Evolutionary conservation across 1,140 invertebrate genomes (phyloP), one percentile per base, ranked within the genome.

Genomic region (Liolophura sinensis): DNA sequence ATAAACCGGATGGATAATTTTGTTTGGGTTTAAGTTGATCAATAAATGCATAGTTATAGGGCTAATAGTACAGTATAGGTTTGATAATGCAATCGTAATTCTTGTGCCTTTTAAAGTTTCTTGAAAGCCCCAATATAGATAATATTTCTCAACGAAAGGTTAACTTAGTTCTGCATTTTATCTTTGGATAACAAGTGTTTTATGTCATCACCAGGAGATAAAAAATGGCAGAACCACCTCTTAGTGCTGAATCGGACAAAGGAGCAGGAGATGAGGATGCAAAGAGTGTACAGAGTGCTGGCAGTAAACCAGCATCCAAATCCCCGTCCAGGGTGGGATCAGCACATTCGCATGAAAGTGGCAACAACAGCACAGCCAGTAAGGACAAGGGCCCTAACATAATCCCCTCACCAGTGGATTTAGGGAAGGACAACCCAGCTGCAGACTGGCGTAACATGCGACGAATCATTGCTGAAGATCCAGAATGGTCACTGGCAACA

Each of bases 401-500:
- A 25, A 60, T 59, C 64, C 63, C 58, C 55, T 69, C 72, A 40
- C 77, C 76, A 9, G 65, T 64, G 14, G 71, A 60, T 15, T 73
- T 70, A 40, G 74, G 71, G 47, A 77, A 77, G 27, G 79, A 82
- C 56, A 79, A 83, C 56, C 80, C 80, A 40, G 77, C 80, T 20
- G 74, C 74, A 22, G 84, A 85, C 65, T 73, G 75, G 73, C 68
- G 82, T 47, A 84, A 82, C 55, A 84, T 85, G 80, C 68, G 84
- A 27, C 65, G 82, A 63, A 84, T 85, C 51, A 85, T 85, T 59
- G 83, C 84, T 27, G 84, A 85, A 66, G 84, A 85, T 77, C 79
- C 79, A 16, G 82, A 84, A 71, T 85, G 82, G 80, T 83, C 82
- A 15, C 69, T 85, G 27, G 82, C 81, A n/a, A 85, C 82, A 52